Evolutionary conservation across 2,113 vertebrate genomes (phyloP).

Genomic region (Mirounga angustirostris): DNA sequence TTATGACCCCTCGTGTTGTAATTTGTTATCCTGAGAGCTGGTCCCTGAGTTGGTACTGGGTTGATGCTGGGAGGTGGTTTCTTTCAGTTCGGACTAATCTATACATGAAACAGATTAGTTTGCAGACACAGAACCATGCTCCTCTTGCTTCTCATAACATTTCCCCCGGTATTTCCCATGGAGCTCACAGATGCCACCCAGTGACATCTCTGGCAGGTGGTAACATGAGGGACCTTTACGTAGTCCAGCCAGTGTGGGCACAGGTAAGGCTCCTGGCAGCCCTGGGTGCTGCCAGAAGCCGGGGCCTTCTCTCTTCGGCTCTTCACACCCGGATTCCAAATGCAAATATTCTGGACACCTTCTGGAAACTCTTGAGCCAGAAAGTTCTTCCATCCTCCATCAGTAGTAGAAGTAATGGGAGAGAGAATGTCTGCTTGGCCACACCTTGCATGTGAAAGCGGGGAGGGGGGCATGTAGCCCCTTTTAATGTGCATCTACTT

Average conservation of each 20-base stretch:
- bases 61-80: background rate
- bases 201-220: background rate
- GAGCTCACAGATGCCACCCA: background rate
- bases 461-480: background rate
- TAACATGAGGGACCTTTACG: background rate
- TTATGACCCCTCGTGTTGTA: constrained; percentile 49
- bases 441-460: background rate
- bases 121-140: background rate
- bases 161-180: background rate
- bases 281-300: background rate
- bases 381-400: background rate
- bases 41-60: background rate
- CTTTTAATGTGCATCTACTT: background rate
- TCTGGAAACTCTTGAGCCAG: background rate
- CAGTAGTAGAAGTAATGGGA: background rate
- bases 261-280: background rate
- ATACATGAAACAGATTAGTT: background rate
- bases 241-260: no score
- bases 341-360: background rate
- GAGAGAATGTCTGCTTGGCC: background rate
- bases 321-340: background rate
- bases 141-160: background rate
- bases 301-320: background rate
- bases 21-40: constrained; percentile 66
- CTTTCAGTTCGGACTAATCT: constrained; percentile 29